Evolutionary conservation across 2,113 vertebrate genomes (phyloP).

Genomic region (Junco hyemalis): DNA sequence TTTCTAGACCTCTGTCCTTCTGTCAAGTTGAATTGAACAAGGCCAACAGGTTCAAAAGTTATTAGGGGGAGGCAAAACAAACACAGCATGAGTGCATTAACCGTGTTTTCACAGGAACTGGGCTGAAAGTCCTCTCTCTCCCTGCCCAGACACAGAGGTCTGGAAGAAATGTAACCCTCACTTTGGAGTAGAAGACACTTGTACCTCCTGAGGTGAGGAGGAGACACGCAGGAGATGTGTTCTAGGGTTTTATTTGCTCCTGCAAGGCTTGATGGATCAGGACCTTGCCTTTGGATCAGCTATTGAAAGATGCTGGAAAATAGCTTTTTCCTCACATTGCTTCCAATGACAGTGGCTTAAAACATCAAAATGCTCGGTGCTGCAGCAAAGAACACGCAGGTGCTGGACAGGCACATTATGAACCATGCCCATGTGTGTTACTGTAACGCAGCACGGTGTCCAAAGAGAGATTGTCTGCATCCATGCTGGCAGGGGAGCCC

Average conservation of each 20-base stretch:
- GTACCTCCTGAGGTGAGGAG: not conserved
- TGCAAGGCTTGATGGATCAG: not conserved
- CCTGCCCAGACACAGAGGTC: not conserved
- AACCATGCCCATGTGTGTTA: not conserved
- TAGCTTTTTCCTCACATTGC: not conserved
- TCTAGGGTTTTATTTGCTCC: not conserved
- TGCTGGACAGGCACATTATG: not conserved
- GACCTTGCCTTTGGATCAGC: not conserved
- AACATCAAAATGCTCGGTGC: not conserved
- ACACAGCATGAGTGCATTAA: not conserved
- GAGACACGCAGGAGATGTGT: not conserved
- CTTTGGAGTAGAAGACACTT: not conserved
- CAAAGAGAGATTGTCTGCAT: not conserved
- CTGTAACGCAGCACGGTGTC: not conserved
- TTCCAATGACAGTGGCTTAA: not conserved
- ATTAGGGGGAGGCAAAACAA: conserved; percentile 14
- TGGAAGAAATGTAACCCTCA: not conserved
- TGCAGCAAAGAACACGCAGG: not conserved
- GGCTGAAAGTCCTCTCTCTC: not conserved
- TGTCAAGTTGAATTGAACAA: conserved; percentile 24
- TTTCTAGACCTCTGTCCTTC: conserved; percentile 9
- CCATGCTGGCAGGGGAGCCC: not conserved
- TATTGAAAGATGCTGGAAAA: not conserved
- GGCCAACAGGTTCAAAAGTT: not conserved
- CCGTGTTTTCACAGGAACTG: not conserved